Base-by-base conservation (phyloP, 2,797 vertebrate species). In the Sarcoramphus papa region DNA sequence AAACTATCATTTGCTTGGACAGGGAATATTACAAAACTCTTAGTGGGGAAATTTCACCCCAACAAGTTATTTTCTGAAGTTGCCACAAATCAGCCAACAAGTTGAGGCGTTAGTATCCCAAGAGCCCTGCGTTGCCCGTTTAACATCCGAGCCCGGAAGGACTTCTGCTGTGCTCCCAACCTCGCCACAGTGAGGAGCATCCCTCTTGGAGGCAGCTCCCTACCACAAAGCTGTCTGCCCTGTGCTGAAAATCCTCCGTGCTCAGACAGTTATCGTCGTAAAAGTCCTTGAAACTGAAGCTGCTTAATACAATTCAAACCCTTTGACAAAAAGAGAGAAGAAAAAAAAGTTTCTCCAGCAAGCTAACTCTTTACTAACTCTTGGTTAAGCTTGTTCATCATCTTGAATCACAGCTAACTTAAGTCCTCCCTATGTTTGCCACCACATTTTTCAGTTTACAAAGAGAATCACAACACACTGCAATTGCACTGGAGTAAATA, bases 41-140 rank as follows among this genome's bases (percentile, higher is more conserved):
- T 14, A 75, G 41, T 14, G 24, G 11, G 16, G 45, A 78, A 48
- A 64, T 80, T 62, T 79, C 30, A 77, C 19, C 7, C 30, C 37
- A 35, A 48, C 4, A 40, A 79, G 81, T 72, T 78, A 57, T 57
- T 45, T 88, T 62, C 60, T 69, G 28, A 94, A 84, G 62, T 68
- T 81, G 28, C 10, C 65, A 68, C 20, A 31, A 75, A 53, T 72
- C 21, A 72, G 31, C 35, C 27, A 85, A 81, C 25, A 65, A 31
- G 23, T 2, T 12, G 22, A 79, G 51, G 24, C 3, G 4, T 56
- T 51, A 43, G 8, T 37, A 63, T 56, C 31, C 30, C 74, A 35
- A 53, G 10, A 91, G 37, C 37, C 7, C 57, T 1, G 1, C 12
- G 4, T 1, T 64, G 8, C 3, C 21, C 0, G 2, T 65, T 76